Evolutionary conservation across 2,888 invertebrate genomes (phyloP), one percentile per base, ranked within the genome.

Genomic region (Tetanocera ferruginea): DNA sequence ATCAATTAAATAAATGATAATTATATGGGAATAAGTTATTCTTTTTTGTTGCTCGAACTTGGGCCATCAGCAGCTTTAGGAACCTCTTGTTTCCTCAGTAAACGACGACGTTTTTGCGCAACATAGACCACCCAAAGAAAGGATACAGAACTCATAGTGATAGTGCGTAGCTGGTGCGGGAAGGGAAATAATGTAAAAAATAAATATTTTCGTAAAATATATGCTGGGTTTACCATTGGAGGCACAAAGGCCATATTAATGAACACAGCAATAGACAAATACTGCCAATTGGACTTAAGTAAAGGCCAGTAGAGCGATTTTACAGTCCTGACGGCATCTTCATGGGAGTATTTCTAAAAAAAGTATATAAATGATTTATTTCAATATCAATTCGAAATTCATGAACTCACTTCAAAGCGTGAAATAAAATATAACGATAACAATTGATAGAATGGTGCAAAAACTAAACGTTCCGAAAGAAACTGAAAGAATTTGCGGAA

Each of bases 121-220:
- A 96, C 86, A 86, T 94, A 95, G 87, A 95, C 93, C 1, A 93
- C 92, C 95, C 95, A 96, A 83, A 94, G 92, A 85, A 95, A 94
- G 66, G 94, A 94, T 78, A 96, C 93, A n/a, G 95, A 84, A 86
- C 95, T 95, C 87, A 93, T 92, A 78, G 93, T 92, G 14, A 95
- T 90, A n/a, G 95, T 94, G 83, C 95, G 91, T 75, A 96, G 89
- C 95, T 95, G 90, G 81, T 93, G 66, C 93, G 77, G 62, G 77
- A 77, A 69, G 62, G 77, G 76, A 69, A 76, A 34, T 51, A 75
- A 19, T 28, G 70, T 70, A 64, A 5, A 23, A 67, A 43, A 49
- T 60, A 51, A 78, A 51, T 66, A 5, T 75, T 28, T 52, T 5
- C 34, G 43, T 76, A 14, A 69, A 73, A 80, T n/a, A 69, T 57